These are phyloP conservation scores for Aurelia aurita complex sp. Pacific DNA, from an alignment of 30 jellyfish, hydroid and myxozoan genomes.

Conservation along the genomic window DNA sequence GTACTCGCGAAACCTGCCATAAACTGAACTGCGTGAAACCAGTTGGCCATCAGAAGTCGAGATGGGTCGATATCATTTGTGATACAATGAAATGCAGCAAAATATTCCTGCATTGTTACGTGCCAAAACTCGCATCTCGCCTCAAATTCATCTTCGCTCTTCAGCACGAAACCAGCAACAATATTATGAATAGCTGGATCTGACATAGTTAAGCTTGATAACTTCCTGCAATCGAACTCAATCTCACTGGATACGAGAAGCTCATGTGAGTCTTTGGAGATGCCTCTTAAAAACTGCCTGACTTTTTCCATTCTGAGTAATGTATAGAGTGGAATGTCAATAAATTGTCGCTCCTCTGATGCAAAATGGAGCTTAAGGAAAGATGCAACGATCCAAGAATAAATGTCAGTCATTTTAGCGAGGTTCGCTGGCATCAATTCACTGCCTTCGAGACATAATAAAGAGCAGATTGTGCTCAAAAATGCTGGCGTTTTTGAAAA, in stretches of 20 bases:
- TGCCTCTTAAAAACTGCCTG: neutral
- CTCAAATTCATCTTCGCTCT: neutral
- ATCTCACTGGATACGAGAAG: neutral
- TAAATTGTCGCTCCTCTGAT: neutral
- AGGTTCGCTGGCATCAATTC: neutral
- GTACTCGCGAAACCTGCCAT: neutral
- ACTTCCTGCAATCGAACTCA: neutral
- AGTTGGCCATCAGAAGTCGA: neutral
- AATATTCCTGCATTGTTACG: neutral
- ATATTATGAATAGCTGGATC: neutral
- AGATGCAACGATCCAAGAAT: conserved; percentile 9
- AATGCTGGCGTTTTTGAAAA: conserved; percentile 4
- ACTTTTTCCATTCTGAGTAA: neutral
- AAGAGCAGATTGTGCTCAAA: neutral
- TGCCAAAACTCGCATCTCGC: conserved; percentile 2
- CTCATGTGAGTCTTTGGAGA: neutral
- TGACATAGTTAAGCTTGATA: neutral
- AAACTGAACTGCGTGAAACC: neutral
- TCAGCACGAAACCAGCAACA: neutral
- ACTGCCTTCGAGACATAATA: neutral
- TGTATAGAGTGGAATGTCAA: neutral
- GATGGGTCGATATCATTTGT: neutral
- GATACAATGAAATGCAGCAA: neutral
- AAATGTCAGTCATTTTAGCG: neutral
- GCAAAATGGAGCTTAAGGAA: neutral